A percentile compares a stretch with the other conserved stretches of the same genome.
phyloP scores from a whole-genome alignment of 2,888 invertebrate species.

The Epicampocera succincta region DNA sequence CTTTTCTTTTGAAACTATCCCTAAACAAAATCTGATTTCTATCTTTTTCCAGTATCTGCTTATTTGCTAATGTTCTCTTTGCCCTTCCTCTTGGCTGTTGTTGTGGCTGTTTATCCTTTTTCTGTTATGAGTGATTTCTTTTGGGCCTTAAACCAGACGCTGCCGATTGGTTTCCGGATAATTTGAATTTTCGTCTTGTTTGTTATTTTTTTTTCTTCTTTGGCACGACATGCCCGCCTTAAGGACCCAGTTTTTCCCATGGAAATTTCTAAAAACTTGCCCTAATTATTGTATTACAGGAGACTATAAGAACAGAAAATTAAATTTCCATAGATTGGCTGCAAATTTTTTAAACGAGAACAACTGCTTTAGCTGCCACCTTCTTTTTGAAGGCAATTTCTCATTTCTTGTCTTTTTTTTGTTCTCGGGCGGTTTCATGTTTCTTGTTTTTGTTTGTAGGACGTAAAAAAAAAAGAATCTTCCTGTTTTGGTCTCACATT shows the following conservation, averaged over 20 bases:
- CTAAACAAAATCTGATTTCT: neutral
- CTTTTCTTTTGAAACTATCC: neutral
- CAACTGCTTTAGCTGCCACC: constrained; percentile 24
- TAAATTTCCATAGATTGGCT: constrained; percentile 16
- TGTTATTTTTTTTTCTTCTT: neutral
- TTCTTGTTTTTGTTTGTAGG: neutral
- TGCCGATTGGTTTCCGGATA: constrained; percentile 6
- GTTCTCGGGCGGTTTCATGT: constrained; percentile 9
- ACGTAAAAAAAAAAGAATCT: no score
- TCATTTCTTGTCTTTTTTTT: no score
- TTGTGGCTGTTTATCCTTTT: constrained; percentile 27
- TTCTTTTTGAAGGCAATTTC: neutral
- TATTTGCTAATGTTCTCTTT: constrained; percentile 6
- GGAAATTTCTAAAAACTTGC: neutral
- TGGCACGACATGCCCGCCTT: neutral
- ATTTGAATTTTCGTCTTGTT: no score
- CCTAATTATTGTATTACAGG: constrained; percentile 15
- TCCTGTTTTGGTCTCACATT: constrained; percentile 1
- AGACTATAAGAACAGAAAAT: neutral
- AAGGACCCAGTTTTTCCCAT: neutral
- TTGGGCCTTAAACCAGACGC: neutral
- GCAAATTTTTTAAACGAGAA: constrained; percentile 1
- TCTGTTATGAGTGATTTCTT: neutral
- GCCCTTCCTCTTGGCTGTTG: neutral
- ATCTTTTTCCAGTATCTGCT: constrained; percentile 5